Base-by-base conservation (phyloP, 1,140 invertebrate species). In the Andrena cerasifolii region DNA sequence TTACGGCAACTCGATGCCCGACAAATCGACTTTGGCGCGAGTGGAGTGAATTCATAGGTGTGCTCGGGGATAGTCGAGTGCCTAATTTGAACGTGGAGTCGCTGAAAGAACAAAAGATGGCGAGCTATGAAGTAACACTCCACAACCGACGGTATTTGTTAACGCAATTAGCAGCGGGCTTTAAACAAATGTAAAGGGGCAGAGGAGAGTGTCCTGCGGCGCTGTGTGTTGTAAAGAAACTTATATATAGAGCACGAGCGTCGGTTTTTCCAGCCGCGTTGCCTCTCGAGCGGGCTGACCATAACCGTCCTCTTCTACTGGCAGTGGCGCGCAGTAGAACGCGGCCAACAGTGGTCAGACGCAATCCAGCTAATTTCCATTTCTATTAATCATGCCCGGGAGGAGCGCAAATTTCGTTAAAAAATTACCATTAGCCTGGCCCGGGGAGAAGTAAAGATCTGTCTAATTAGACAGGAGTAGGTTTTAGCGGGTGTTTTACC, bases 1-100 rank as follows among this genome's bases (percentile, higher is more conserved):
- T 85, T 82, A 86, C 78, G 73, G 73, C 73, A 68, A 67, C 78
- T 85, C 80, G 75, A 79, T 75, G 67, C 54, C 62, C 80, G 73
- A 73, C 33, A 12, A 53, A 75, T 75, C 24, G 58, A 76, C 67
- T 45, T 56, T 18, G 14, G 21, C n/a, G n/a, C n/a, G n/a, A n/a
- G n/a, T n/a, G n/a, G n/a, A n/a, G n/a, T n/a, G n/a, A n/a, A n/a
- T n/a, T n/a, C n/a, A n/a, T n/a, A n/a, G n/a, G n/a, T n/a, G n/a
- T n/a, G n/a, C n/a, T n/a, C n/a, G n/a, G n/a, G n/a, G n/a, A n/a
- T n/a, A n/a, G 65, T 2, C 58, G 58, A 53, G 49, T 53, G 49
- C 49, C n/a, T 53, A n/a, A n/a, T n/a, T n/a, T n/a, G n/a, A n/a
- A n/a, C n/a, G n/a, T n/a, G n/a, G n/a, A n/a, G n/a, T n/a, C n/a